Evolutionary conservation across 2,797 vertebrate genomes (phyloP).

Genomic region (Halcyon chelicuti): DNA sequence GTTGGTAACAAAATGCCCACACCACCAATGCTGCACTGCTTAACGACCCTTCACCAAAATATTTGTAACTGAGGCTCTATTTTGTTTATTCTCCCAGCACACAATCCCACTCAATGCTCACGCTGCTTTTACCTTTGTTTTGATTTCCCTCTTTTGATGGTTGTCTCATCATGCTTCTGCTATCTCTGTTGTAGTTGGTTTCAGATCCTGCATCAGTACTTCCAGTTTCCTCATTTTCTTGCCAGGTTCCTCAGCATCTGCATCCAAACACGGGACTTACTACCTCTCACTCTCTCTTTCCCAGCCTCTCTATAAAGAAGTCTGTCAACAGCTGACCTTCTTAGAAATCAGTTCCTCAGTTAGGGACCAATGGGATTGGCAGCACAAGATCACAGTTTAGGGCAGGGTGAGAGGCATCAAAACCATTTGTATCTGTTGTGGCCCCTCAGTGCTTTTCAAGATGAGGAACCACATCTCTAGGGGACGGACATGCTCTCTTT

Average conservation of each 20-base stretch:
- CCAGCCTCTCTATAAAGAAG: neutral
- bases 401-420: neutral
- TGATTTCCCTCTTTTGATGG: neutral
- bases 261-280: rapidly evolving
- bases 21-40: neutral
- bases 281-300: neutral
- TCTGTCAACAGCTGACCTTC: neutral
- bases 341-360: neutral
- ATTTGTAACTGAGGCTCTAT: neutral
- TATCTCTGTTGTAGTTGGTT: neutral
- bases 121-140: neutral
- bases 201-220: neutral
- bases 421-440: neutral
- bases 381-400: neutral
- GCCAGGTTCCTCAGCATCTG: neutral
- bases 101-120: neutral
- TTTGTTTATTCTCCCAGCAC: neutral
- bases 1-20: neutral
- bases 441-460: neutral
- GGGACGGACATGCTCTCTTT: neutral
- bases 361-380: neutral
- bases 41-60: neutral
- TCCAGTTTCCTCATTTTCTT: neutral
- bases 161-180: neutral
- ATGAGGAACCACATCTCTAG: neutral